Percentiles rank a stretch among this genome's conserved stretches.
Conservation (phyloP, 2,888 invertebrate species). For the Pristionchus entomophagus region DNA sequence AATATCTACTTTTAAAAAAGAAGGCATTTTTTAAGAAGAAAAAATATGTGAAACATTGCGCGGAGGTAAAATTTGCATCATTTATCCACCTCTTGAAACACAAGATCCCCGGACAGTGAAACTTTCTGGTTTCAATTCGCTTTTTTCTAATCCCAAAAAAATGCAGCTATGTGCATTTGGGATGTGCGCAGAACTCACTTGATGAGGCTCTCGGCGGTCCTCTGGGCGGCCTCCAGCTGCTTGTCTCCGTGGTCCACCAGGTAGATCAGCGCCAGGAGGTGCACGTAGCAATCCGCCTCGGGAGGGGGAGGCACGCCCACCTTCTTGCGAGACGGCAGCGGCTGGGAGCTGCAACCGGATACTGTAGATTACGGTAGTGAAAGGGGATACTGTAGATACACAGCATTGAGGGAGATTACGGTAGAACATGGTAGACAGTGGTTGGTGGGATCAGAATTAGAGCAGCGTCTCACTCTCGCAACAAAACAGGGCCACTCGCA, state of each 20-base stretch:
- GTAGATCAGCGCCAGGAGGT: slow-evolving; percentile 67
- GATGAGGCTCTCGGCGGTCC: slow-evolving; percentile 60
- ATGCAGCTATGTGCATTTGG: background rate
- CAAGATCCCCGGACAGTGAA: no score
- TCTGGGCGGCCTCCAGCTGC: slow-evolving; percentile 56
- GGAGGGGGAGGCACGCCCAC: slow-evolving; percentile 50
- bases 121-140: no score
- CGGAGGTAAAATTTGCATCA: no score
- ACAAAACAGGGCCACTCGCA: background rate
- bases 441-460: background rate
- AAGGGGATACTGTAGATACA: background rate
- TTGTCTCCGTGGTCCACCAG: slow-evolving; percentile 59
- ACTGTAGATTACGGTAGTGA: background rate
- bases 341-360: slow-evolving; percentile 33
- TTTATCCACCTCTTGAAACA: no score
- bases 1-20: no score
- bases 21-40: no score
- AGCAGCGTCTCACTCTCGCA: background rate
- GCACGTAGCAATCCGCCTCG: slow-evolving; percentile 70
- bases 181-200: background rate
- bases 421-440: background rate
- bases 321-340: slow-evolving; percentile 51
- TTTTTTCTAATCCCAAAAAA: background rate
- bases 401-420: background rate
- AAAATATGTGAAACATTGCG: no score